Evolutionary conservation across 2,797 vertebrate species (phyloP).

Genomic region (Gorsachius magnificus): DNA sequence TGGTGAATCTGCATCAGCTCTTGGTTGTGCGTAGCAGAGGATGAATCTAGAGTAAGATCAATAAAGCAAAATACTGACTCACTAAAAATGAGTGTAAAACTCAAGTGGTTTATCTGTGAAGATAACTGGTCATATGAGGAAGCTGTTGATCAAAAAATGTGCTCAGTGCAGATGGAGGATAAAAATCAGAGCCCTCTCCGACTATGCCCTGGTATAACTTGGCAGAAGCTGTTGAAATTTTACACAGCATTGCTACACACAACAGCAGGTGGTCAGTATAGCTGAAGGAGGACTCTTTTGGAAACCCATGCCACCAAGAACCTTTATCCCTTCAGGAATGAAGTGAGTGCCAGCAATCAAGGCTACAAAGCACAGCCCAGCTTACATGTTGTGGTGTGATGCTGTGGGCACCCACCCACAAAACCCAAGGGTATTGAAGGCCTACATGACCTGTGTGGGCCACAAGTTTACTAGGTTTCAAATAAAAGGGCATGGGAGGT

Average conservation of each 20-base stretch:
- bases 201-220: not conserved
- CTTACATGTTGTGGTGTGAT: not conserved
- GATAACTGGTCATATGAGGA: not conserved
- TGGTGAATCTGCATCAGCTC: not conserved
- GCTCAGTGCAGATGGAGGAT: not conserved
- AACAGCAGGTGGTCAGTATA: not conserved
- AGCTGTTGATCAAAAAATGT: not conserved
- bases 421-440: not conserved
- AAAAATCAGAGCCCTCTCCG: not conserved
- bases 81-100: not conserved
- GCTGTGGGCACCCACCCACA: not conserved
- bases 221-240: not conserved
- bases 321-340: not conserved
- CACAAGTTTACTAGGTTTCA: not conserved
- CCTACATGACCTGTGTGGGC: not conserved
- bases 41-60: not conserved
- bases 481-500: not conserved
- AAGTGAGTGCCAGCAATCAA: not conserved
- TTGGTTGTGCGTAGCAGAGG: not conserved
- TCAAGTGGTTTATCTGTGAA: not conserved
- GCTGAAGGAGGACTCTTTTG: not conserved
- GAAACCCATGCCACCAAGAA: not conserved
- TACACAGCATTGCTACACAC: not conserved
- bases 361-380: not conserved
- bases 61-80: not conserved